These are phyloP conservation scores for Myxocyprinus asiaticus DNA, from an alignment of 2,113 vertebrate species.

Conservation along the genomic window DNA sequence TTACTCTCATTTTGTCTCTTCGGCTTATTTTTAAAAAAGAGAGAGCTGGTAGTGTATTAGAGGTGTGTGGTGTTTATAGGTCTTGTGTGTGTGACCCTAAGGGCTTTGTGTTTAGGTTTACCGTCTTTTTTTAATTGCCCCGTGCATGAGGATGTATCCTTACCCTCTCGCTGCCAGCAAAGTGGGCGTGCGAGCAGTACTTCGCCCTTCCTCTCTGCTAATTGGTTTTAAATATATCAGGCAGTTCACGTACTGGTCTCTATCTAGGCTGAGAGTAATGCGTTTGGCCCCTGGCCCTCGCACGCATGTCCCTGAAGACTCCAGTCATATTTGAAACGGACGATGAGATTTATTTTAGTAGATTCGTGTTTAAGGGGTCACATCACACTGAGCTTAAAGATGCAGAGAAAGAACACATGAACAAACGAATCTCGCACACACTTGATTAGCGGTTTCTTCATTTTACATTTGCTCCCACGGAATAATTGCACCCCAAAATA, in stretches of 20 bases:
- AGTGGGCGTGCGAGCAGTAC: constrained; percentile 33
- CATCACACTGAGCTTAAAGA: constrained; percentile 53
- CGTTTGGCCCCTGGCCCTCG: constrained; percentile 64
- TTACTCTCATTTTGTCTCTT: too few relatives aligned
- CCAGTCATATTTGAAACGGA: constrained; percentile 72
- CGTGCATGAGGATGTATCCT: constrained; percentile 19
- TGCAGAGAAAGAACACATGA: constrained; percentile 27
- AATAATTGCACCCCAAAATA: background rate
- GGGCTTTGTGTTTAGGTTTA: constrained; percentile 3
- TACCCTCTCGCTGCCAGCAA: constrained; percentile 13
- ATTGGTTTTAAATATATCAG: constrained; percentile 76
- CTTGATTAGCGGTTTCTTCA: background rate
- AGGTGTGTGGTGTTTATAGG: background rate
- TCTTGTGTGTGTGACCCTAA: background rate
- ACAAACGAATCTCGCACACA: constrained; percentile 54
- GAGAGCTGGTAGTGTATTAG: too few relatives aligned
- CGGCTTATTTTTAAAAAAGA: too few relatives aligned
- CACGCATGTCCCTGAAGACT: constrained; percentile 64
- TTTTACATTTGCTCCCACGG: constrained; percentile 5
- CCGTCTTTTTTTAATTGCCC: constrained; percentile 23
- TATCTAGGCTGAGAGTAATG: constrained; percentile 66
- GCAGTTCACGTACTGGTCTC: constrained; percentile 68
- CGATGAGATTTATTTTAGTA: constrained; percentile 60
- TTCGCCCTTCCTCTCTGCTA: constrained; percentile 58
- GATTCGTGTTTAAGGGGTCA: constrained; percentile 69